Percentiles rank a stretch among this genome's conserved stretches.
phyloP scores from a whole-genome alignment of 2,113 vertebrate species.

The Datnioides undecimradiatus region DNA sequence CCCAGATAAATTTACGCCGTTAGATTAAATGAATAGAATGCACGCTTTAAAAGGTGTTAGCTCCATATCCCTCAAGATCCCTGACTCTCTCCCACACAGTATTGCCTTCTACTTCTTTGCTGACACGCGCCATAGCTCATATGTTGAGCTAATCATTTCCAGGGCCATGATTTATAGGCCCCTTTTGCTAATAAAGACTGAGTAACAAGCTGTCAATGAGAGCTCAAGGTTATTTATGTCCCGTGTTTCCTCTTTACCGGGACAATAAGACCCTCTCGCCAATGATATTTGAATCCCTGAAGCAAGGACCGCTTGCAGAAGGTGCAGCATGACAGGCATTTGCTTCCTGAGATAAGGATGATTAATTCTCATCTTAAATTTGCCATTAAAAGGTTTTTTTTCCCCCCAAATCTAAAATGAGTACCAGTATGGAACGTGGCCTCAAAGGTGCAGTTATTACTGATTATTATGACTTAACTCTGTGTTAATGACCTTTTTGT shows the following conservation, averaged over 20 bases:
- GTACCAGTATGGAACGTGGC: background rate
- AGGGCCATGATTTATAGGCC: constrained; percentile 67
- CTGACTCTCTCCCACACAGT: background rate
- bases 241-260: constrained; percentile 32
- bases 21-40: background rate
- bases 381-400: background rate
- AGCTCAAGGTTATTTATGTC: constrained; percentile 69
- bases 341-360: constrained; percentile 42
- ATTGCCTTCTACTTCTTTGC: constrained; percentile 17
- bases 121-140: constrained; percentile 54
- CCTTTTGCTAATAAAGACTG: constrained; percentile 73
- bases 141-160: constrained; percentile 67
- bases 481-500: background rate
- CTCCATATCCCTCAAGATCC: background rate
- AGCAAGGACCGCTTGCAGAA: background rate
- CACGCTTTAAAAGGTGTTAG: constrained; percentile 12
- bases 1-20: constrained; percentile 6
- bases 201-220: constrained; percentile 72
- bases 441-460: background rate
- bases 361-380: constrained; percentile 25
- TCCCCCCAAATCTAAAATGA: background rate
- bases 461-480: background rate
- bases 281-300: constrained; percentile 41
- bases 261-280: constrained; percentile 42
- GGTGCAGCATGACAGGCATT: constrained; percentile 27